These are phyloP conservation scores for Mus spretus DNA, from an alignment of 2,797 vertebrate species.

Conservation along the genomic window DNA sequence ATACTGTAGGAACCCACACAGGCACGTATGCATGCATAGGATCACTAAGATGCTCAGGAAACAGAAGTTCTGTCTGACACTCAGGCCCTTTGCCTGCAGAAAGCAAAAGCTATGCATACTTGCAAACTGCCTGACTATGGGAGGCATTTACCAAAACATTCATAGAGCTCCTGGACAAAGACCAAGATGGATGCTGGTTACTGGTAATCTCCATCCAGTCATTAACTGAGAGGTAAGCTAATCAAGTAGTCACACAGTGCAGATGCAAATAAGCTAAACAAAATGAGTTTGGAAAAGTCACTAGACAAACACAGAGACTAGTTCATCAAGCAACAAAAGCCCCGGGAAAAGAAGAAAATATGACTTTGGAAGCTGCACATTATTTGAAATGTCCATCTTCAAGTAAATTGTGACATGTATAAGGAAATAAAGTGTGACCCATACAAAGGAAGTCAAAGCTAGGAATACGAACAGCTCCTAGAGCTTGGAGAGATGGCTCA, in stretches of 20 bases:
- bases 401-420: neutral
- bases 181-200: neutral
- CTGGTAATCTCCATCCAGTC: neutral
- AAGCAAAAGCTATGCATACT: neutral
- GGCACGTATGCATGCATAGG: neutral
- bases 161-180: neutral
- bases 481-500: neutral
- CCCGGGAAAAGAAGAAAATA: neutral
- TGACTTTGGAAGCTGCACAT: neutral
- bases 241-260: neutral
- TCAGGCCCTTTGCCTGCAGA: neutral
- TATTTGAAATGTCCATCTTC: conserved; percentile 17
- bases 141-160: neutral
- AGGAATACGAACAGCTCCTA: neutral
- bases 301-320: neutral
- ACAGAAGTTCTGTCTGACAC: neutral
- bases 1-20: conserved; percentile 15
- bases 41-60: neutral
- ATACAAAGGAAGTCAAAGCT: conserved; percentile 15
- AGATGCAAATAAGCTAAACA: neutral
- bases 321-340: neutral
- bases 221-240: neutral
- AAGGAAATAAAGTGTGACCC: conserved; percentile 6
- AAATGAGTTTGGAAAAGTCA: conserved; percentile 14
- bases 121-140: neutral